A percentile compares a stretch with the other conserved stretches of the same genome.
Conservation (phyloP, 2,797 vertebrate species). For the Australoheros facetus region DNA sequence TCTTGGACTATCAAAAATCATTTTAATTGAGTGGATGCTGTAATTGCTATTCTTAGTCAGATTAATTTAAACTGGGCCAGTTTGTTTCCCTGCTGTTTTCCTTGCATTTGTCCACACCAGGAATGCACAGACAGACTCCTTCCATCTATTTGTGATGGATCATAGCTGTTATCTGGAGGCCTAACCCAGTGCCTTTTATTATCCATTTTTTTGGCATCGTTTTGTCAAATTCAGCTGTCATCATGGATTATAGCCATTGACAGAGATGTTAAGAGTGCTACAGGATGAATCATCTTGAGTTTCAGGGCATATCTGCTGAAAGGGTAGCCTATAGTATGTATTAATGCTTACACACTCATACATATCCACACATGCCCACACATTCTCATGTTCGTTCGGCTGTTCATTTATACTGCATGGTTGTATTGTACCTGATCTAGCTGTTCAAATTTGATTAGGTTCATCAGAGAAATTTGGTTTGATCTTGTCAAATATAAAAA, state of each 20-base stretch:
- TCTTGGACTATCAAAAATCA: conserved; percentile 13
- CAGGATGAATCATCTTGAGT: conserved; percentile 47
- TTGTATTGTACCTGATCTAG: not conserved
- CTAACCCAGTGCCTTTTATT: conserved; percentile 29
- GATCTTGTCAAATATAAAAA: not conserved
- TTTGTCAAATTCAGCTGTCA: conserved; percentile 51
- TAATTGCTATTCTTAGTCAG: conserved; percentile 19
- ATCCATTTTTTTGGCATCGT: conserved; percentile 58
- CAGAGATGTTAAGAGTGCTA: conserved; percentile 39
- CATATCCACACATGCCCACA: conserved; percentile 4
- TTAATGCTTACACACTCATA: conserved; percentile 1
- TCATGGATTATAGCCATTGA: conserved; percentile 50
- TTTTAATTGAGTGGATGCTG: conserved; percentile 17
- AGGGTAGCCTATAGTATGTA: conserved; percentile 9
- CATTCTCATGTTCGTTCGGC: conserved; percentile 8
- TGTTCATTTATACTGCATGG: not conserved
- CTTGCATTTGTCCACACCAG: conserved; percentile 17
- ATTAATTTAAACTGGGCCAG: conserved; percentile 34
- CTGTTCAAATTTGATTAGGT: not conserved
- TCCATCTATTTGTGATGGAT: conserved; percentile 49
- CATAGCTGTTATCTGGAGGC: conserved; percentile 32
- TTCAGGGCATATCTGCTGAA: conserved; percentile 45
- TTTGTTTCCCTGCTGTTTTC: conserved; percentile 29
- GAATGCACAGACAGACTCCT: conserved; percentile 20
- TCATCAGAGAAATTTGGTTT: not conserved